Percentiles rank a stretch among this genome's conserved stretches.
Conservation (phyloP, 2,888 invertebrate species). For the Ectropis crepuscularia region DNA sequence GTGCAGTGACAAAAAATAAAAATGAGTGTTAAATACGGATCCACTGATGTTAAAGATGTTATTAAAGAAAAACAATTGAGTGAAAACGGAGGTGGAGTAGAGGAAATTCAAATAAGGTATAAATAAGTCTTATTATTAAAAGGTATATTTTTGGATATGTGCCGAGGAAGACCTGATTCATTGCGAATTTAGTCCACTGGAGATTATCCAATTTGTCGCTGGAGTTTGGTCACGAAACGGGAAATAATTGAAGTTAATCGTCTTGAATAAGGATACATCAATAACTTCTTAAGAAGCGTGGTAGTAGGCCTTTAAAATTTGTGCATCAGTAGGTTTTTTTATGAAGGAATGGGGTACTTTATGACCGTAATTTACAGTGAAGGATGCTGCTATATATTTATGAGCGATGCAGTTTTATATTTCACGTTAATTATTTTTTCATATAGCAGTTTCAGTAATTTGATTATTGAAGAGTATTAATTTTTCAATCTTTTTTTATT, state of each 20-base stretch:
- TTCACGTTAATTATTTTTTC: too few relatives aligned
- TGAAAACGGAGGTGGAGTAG: slow-evolving; percentile 53
- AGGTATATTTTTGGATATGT: slow-evolving; percentile 21
- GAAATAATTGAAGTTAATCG: slow-evolving; percentile 48
- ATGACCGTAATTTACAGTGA: neutral
- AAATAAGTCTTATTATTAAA: slow-evolving; percentile 12
- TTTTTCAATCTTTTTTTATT: too few relatives aligned
- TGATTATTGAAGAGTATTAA: too few relatives aligned
- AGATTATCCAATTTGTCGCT: slow-evolving; percentile 64
- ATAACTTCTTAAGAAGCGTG: slow-evolving; percentile 23
- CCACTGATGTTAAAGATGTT: slow-evolving; percentile 55
- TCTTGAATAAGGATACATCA: slow-evolving; percentile 40
- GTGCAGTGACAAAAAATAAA: slow-evolving; percentile 30
- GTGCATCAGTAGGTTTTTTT: too few relatives aligned
- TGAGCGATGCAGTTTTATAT: too few relatives aligned
- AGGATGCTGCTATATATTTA: too few relatives aligned
- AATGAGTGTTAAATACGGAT: slow-evolving; percentile 74
- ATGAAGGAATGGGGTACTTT: neutral
- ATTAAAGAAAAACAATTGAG: slow-evolving; percentile 57
- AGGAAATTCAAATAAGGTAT: slow-evolving; percentile 68
- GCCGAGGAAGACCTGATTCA: slow-evolving; percentile 47
- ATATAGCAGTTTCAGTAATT: too few relatives aligned
- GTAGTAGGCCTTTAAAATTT: neutral
- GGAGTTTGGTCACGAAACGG: slow-evolving; percentile 56
- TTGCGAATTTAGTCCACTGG: slow-evolving; percentile 49